Evolutionary conservation across 2,888 invertebrate genomes (phyloP).

Genomic region (Agelastica alni): DNA sequence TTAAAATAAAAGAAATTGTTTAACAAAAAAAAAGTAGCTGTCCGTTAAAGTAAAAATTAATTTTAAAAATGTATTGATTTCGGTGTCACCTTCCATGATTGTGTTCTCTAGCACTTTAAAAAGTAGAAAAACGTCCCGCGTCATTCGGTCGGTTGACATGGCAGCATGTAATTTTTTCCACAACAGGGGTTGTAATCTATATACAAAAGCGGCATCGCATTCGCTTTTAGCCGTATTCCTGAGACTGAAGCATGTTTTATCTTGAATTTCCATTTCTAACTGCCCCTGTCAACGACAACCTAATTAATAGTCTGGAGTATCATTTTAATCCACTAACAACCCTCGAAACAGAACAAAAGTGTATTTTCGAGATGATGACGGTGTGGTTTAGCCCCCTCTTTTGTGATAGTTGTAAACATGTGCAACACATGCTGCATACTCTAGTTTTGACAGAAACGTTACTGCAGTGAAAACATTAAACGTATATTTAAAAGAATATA

Average conservation of each 20-base stretch:
- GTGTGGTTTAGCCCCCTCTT: slow-evolving; percentile 4
- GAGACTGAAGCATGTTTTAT: slow-evolving; percentile 30
- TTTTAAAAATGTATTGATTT: neutral
- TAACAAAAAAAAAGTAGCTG: too few relatives aligned
- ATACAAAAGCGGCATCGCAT: slow-evolving; percentile 29
- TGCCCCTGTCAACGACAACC: slow-evolving; percentile 42
- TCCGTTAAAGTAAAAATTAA: neutral
- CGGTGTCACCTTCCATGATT: neutral
- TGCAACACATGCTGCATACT: neutral
- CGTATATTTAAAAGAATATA: too few relatives aligned
- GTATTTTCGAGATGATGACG: slow-evolving; percentile 20
- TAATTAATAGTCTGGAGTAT: slow-evolving; percentile 43
- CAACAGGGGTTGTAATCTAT: slow-evolving; percentile 35
- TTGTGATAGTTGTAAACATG: slow-evolving; percentile 1
- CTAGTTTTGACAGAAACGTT: too few relatives aligned
- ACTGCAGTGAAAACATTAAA: too few relatives aligned
- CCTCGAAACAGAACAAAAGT: slow-evolving; percentile 21
- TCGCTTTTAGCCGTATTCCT: slow-evolving; percentile 17
- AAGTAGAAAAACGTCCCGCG: neutral
- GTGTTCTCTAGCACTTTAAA: neutral
- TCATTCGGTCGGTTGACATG: slow-evolving; percentile 21
- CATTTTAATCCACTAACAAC: slow-evolving; percentile 35
- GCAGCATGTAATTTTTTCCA: slow-evolving; percentile 38
- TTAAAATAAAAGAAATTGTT: too few relatives aligned
- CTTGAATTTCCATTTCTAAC: slow-evolving; percentile 36